Percentiles rank a stretch among this genome's conserved stretches.
phyloP scores from a whole-genome alignment of 2,888 invertebrate species.

The Oscheius sp. region DNA sequence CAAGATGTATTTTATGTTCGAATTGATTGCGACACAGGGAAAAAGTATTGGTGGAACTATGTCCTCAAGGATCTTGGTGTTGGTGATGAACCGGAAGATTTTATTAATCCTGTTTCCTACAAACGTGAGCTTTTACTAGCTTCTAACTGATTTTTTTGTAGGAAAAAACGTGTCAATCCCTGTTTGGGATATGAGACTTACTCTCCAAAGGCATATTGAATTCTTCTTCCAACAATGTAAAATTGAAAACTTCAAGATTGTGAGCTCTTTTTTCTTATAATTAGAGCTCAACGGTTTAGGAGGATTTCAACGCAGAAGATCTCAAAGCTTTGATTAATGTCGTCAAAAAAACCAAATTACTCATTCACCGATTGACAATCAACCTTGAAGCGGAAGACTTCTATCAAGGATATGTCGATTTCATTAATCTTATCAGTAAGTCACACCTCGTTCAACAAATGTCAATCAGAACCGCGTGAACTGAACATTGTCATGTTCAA shows the following conservation, averaged over 20 bases:
- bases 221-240: not conserved
- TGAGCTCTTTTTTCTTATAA: not conserved
- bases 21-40: not conserved
- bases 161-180: not conserved
- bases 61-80: not conserved
- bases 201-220: not conserved
- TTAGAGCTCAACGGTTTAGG: not conserved
- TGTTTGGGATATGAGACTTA: not conserved
- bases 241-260: not conserved
- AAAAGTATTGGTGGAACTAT: conserved; percentile 15
- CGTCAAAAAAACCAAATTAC: no score
- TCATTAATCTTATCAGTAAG: not conserved
- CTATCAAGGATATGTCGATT: not conserved
- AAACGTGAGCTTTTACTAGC: not conserved
- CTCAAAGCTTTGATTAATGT: not conserved
- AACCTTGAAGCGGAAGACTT: not conserved
- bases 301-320: not conserved
- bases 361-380: not conserved
- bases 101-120: not conserved
- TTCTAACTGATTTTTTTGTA: not conserved
- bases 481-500: not conserved
- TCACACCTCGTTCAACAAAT: not conserved
- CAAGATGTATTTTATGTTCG: not conserved
- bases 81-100: not conserved
- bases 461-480: not conserved